Evolutionary conservation across 2,113 vertebrate species (phyloP), one percentile per base, ranked within the genome.

Genomic region (Myrmophylax atrothorax): DNA sequence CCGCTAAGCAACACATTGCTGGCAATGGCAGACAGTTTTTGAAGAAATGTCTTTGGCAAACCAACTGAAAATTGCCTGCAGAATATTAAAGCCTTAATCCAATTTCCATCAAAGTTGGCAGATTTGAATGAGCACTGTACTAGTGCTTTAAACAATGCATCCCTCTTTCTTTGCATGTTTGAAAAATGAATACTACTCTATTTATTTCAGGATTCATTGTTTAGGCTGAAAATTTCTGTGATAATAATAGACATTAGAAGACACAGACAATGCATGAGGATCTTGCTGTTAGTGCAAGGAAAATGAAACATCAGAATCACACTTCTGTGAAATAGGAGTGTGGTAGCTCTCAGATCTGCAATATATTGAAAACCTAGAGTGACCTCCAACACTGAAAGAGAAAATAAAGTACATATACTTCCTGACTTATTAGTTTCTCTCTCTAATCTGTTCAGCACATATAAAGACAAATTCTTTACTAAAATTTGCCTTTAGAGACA

Each of bases 1-100:
- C 67, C 93, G 74, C 78, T 80, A 62, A 84, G 88, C 28, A 96
- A 90, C 62, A 58, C 70, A 80, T 79, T 85, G 63, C 68, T 90
- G 67, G 42, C 33, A 77, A 93, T 55, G 12, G 62, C 63, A 82
- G 40, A 52, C 52, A 62, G 37, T 55, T 89, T 91, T 83, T 69
- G n/a, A 91, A 89, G 55, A 91, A 94, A 29, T 35, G 64, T 24
- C n/a, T 76, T 74, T 53, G 35, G 77, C 4, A 6, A 84, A 77
- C 62, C 63, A 91, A 33, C 18, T 40, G 59, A 77, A 86, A 95
- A 94, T 16, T 69, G 72, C 42, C 79, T 55, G 35, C 12, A 83
- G 87, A 93, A 85, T 90, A 87, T 74, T 89, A 87, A 94, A 83
- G 52, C 35, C 33, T 87, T 76, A 75, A 83, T 69, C 37, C 18